phyloP scores from a whole-genome alignment of 2,113 vertebrate genomes.

The Lepus europaeus region DNA sequence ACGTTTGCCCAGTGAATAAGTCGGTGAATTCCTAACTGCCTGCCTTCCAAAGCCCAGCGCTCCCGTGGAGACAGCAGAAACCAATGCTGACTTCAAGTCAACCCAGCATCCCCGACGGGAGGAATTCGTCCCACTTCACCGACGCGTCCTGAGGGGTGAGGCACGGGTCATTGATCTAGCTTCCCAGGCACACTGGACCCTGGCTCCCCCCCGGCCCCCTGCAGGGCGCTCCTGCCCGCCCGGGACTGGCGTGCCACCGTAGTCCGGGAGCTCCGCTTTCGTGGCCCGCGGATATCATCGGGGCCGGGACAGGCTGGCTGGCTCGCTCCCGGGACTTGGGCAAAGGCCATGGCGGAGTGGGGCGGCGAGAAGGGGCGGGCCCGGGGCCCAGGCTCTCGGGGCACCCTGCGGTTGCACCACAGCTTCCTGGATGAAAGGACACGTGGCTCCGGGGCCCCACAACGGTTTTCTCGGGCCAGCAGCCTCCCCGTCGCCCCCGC shows the following conservation, averaged over 20 bases:
- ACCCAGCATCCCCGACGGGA: background rate
- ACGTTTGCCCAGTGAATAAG: background rate
- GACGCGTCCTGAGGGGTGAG: rapidly evolving
- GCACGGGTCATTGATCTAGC: too few species aligned
- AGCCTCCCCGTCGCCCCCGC: conserved; percentile 52
- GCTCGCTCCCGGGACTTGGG: background rate
- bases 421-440: conserved; percentile 76
- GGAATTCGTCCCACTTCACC: background rate
- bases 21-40: background rate
- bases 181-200: too few species aligned
- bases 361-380: background rate
- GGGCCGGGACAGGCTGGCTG: background rate
- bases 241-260: background rate
- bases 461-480: conserved; percentile 34
- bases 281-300: rapidly evolving
- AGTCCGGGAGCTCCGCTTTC: background rate
- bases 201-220: rapidly evolving
- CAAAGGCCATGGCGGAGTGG: background rate
- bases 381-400: background rate
- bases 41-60: background rate
- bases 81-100: background rate
- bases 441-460: conserved; percentile 79
- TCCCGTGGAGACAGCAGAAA: background rate
- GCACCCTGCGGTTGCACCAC: conserved; percentile 65
- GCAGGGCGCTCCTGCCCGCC: background rate